A percentile compares a stretch with the other conserved stretches of the same genome.
Evolutionary conservation across 35 echinoderm and acorn worm species (phyloP).

Genomic region (Hemicentrotus pulcherrimus): DNA sequence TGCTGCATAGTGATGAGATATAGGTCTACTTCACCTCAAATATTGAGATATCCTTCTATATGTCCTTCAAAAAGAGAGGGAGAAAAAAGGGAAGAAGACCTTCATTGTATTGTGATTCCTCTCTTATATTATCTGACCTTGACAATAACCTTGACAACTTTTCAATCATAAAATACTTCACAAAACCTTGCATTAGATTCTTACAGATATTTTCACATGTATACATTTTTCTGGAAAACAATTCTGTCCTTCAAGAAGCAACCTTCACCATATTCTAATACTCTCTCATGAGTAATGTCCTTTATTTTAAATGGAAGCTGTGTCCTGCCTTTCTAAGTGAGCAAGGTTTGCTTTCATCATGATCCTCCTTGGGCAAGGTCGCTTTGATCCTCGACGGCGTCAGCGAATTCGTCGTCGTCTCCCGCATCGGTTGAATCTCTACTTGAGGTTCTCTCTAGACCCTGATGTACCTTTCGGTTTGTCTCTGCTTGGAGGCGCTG

Average conservation of each 20-base stretch:
- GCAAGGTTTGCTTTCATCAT: slow-evolving; percentile 48
- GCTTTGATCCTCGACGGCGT: slow-evolving; percentile 68
- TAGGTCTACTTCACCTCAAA: no score
- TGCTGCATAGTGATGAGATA: no score
- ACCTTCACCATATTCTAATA: background rate
- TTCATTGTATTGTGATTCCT: no score
- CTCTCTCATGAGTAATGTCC: background rate
- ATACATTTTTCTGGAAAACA: background rate
- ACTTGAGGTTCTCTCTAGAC: slow-evolving; percentile 63
- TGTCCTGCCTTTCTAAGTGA: no score
- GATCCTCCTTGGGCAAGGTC: slow-evolving; percentile 67
- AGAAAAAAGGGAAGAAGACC: no score
- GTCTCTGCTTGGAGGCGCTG: slow-evolving; percentile 80
- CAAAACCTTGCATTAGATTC: no score
- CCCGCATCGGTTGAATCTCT: slow-evolving; percentile 57
- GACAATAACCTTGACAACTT: no score
- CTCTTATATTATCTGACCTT: no score
- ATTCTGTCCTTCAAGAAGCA: background rate
- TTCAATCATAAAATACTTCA: no score
- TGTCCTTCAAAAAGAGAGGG: no score
- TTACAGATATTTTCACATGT: background rate
- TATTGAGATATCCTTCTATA: no score
- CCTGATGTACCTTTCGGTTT: slow-evolving; percentile 81
- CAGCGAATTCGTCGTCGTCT: slow-evolving; percentile 62
- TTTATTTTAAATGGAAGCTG: background rate